Conservation (phyloP, 1,140 invertebrate genomes). For the Zophobas morio region DNA sequence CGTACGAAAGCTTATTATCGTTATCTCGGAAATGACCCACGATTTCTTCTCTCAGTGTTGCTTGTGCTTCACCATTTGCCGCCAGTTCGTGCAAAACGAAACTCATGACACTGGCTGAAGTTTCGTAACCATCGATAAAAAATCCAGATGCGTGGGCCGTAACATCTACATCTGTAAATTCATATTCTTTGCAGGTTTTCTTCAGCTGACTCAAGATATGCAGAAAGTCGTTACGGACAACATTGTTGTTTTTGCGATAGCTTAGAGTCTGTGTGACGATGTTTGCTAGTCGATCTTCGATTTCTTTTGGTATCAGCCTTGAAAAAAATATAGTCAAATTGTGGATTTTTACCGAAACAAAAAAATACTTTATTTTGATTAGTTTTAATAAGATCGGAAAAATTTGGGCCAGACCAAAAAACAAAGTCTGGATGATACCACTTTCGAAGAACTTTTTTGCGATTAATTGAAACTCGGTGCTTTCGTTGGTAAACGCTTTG, state of each 20-base stretch:
- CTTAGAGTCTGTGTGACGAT: constrained; percentile 9
- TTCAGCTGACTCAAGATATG: constrained; percentile 59
- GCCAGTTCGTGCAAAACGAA: constrained; percentile 73
- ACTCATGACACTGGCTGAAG: constrained; percentile 49
- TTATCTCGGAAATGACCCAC: constrained; percentile 44
- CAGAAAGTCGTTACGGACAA: constrained; percentile 65
- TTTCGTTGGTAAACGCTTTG: constrained; percentile 48
- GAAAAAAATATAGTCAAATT: not conserved
- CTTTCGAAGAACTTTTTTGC: not conserved
- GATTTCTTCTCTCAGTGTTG: constrained; percentile 78
- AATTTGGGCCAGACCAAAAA: constrained; percentile 39
- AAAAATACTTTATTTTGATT: not conserved
- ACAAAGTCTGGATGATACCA: not conserved
- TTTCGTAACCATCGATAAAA: constrained; percentile 49
- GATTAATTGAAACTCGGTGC: constrained; percentile 44
- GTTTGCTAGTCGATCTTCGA: not conserved
- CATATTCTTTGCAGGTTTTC: constrained; percentile 2
- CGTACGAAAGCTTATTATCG: constrained; percentile 65
- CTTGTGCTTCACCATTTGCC: constrained; percentile 75
- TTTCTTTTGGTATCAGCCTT: not conserved
- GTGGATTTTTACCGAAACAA: not conserved
- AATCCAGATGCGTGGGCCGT: constrained; percentile 73
- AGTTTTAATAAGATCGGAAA: constrained; percentile 51
- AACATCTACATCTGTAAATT: constrained; percentile 71
- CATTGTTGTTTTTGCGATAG: constrained; percentile 63